Evolutionary conservation across 64 coral and sea anemone species (phyloP).

Genomic region (Astreopora myriophthalma): DNA sequence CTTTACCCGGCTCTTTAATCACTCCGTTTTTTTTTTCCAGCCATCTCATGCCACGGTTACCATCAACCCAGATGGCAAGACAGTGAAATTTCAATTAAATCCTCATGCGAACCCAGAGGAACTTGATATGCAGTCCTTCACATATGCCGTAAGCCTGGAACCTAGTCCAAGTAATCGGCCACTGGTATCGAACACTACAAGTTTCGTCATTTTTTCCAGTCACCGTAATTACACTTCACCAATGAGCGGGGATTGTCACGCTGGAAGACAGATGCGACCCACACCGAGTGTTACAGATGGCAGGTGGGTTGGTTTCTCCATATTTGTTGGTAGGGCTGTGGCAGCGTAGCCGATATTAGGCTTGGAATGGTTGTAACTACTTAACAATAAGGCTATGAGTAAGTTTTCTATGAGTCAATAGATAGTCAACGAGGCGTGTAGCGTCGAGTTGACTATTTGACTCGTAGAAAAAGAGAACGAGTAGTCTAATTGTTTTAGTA

Average conservation of each 20-base stretch:
- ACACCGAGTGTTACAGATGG: neutral
- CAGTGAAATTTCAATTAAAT: constrained; percentile 62
- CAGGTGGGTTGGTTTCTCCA: neutral
- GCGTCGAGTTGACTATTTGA: too few relatives aligned
- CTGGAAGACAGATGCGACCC: neutral
- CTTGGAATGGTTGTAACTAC: too few relatives aligned
- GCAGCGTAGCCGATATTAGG: too few relatives aligned
- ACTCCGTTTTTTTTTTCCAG: constrained; percentile 11
- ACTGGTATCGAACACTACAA: neutral
- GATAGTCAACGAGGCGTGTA: too few relatives aligned
- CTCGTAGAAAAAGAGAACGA: too few relatives aligned
- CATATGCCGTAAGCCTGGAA: constrained; percentile 52
- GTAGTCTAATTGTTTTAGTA: too few relatives aligned
- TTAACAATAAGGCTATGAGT: too few relatives aligned
- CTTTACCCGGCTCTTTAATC: too few relatives aligned
- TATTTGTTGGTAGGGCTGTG: neutral
- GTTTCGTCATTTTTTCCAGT: neutral
- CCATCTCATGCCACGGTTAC: constrained; percentile 64
- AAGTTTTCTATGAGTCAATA: too few relatives aligned
- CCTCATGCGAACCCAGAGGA: neutral
- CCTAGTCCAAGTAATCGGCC: neutral
- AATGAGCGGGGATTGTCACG: neutral
- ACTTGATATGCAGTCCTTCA: constrained; percentile 57
- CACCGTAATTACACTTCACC: neutral
- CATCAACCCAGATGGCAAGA: constrained; percentile 70